A percentile compares a stretch with the other conserved stretches of the same genome.
phyloP scores from a whole-genome alignment of 2,888 invertebrate genomes.

The Esperia sulphurella region DNA sequence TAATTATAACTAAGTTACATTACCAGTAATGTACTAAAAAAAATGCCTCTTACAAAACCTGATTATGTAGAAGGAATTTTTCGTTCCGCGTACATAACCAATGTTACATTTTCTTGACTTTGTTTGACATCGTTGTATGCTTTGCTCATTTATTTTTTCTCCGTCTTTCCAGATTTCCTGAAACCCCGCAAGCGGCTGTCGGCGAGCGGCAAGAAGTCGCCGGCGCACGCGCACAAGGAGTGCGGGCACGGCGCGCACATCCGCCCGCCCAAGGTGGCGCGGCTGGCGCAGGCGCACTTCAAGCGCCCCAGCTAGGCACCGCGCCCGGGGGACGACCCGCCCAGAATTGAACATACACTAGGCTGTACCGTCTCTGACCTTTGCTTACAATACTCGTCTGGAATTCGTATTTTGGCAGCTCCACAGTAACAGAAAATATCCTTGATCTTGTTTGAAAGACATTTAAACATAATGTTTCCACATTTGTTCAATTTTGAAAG shows the following conservation, averaged over 20 bases:
- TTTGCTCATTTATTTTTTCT: background rate
- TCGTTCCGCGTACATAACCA: no score
- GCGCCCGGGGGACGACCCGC: slow-evolving; percentile 17
- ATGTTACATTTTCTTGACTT: no score
- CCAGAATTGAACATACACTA: slow-evolving; percentile 28
- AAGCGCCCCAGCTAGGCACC: slow-evolving; percentile 67
- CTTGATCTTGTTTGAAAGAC: background rate
- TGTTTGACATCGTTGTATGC: no score
- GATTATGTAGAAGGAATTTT: no score
- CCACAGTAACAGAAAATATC: slow-evolving; percentile 4
- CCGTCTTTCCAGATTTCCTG: slow-evolving; percentile 81
- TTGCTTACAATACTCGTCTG: background rate
- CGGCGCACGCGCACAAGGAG: slow-evolving; percentile 66
- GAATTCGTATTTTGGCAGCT: slow-evolving; percentile 28
- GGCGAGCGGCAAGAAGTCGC: slow-evolving; percentile 71
- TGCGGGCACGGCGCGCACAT: slow-evolving; percentile 67
- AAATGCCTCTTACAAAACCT: no score
- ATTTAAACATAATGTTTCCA: slow-evolving; percentile 7
- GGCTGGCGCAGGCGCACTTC: slow-evolving; percentile 61
- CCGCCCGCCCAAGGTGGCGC: slow-evolving; percentile 70
- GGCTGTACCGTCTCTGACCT: background rate
- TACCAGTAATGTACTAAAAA: no score
- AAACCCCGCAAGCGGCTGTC: slow-evolving; percentile 81
- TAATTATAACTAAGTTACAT: no score
- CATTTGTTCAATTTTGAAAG: slow-evolving; percentile 33